A percentile compares a stretch with the other conserved stretches of the same genome.
Evolutionary conservation across 2,888 invertebrate genomes (phyloP).

Genomic region (Rugalucina vietnamica): DNA sequence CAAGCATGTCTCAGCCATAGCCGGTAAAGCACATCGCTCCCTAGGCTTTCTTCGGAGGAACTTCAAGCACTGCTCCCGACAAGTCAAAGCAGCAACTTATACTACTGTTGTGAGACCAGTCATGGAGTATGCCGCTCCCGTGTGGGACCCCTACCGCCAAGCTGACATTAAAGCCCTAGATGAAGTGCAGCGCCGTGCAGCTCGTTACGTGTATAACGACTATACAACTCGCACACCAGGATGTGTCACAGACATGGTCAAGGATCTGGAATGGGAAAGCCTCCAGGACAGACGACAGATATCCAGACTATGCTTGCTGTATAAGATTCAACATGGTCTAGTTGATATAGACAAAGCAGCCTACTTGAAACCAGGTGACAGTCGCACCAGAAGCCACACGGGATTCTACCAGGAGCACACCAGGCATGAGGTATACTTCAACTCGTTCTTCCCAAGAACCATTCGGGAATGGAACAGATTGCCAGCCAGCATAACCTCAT

Average conservation of each 20-base stretch:
- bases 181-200: background rate
- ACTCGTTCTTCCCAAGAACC: conserved; percentile 2
- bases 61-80: background rate
- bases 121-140: background rate
- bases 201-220: background rate
- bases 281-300: background rate
- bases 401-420: background rate
- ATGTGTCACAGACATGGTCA: background rate
- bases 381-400: background rate
- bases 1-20: background rate
- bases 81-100: background rate
- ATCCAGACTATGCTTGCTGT: background rate
- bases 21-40: background rate
- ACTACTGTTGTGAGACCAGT: background rate
- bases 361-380: background rate
- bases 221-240: background rate
- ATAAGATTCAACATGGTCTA: background rate
- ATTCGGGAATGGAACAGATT: background rate
- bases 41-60: background rate
- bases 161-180: background rate
- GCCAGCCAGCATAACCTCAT: background rate
- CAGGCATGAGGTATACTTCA: background rate
- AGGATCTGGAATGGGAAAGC: background rate
- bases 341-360: background rate
- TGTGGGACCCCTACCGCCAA: background rate